Evolutionary conservation across 1,140 invertebrate species (phyloP).

Genomic region (Galleria mellonella): DNA sequence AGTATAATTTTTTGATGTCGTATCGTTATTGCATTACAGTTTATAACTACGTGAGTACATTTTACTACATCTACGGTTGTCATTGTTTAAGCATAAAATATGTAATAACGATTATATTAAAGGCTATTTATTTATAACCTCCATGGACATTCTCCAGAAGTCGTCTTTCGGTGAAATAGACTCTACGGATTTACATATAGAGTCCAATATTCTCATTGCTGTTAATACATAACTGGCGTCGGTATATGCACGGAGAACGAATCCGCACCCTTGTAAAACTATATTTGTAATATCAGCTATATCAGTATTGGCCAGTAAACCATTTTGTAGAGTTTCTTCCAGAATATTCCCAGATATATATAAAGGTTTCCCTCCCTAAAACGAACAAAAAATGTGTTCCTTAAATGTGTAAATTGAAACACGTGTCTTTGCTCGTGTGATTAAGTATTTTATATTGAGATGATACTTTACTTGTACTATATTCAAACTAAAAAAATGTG

Average conservation of each 20-base stretch:
- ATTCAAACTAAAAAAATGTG: no score
- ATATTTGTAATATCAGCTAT: constrained; percentile 23
- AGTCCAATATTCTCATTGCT: constrained; percentile 18
- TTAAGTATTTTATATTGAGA: no score
- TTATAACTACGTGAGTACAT: no score
- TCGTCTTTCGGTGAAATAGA: constrained; percentile 7
- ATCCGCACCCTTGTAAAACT: constrained; percentile 18
- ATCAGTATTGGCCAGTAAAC: constrained; percentile 10
- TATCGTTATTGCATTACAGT: no score
- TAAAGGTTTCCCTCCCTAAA: constrained; percentile 23
- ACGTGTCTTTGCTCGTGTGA: no score
- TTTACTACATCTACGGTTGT: no score
- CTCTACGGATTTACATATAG: constrained; percentile 16
- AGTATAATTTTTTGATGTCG: no score
- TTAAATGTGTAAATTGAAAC: no score
- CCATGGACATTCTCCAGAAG: constrained; percentile 15
- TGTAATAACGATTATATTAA: not conserved
- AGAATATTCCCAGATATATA: constrained; percentile 27
- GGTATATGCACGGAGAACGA: constrained; percentile 17
- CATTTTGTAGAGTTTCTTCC: constrained; percentile 11
- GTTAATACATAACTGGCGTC: constrained; percentile 8
- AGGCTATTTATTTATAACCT: constrained; percentile 4
- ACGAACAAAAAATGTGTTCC: not conserved
- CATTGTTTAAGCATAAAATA: no score
- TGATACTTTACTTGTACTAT: no score